Evolutionary conservation across 1,140 invertebrate species (phyloP).

Genomic region (Neotoxoptera formosana): DNA sequence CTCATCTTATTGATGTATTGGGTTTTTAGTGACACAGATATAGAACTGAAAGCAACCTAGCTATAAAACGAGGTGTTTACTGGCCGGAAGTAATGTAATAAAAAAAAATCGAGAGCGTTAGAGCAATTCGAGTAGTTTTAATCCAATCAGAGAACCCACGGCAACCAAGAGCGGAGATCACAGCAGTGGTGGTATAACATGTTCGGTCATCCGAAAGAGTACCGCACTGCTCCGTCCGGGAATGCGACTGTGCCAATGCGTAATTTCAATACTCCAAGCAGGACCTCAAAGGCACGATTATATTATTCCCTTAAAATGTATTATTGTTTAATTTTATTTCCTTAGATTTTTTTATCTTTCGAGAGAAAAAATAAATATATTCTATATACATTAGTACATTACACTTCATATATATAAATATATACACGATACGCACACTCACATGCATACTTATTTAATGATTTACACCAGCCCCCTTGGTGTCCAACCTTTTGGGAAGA

Average conservation of each 20-base stretch:
- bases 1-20: not conserved
- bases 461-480: too few relatives aligned
- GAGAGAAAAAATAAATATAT: not conserved
- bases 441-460: not conserved
- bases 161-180: not conserved
- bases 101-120: conserved; percentile 53
- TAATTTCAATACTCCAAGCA: conserved; percentile 44
- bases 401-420: not conserved
- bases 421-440: not conserved
- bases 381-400: not conserved
- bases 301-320: conserved; percentile 41
- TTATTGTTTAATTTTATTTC: conserved; percentile 36
- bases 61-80: conserved; percentile 41
- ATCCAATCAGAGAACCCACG: conserved; percentile 43
- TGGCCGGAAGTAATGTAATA: conserved; percentile 49
- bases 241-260: conserved; percentile 48
- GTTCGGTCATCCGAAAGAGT: conserved; percentile 40
- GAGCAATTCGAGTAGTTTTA: conserved; percentile 51
- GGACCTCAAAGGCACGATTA: not conserved
- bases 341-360: not conserved
- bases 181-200: not conserved
- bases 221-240: not conserved
- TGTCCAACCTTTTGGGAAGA: too few relatives aligned
- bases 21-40: not conserved
- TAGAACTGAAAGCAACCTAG: not conserved